Conservation (phyloP, 2,797 vertebrate genomes). For the Trachops cirrhosus region DNA sequence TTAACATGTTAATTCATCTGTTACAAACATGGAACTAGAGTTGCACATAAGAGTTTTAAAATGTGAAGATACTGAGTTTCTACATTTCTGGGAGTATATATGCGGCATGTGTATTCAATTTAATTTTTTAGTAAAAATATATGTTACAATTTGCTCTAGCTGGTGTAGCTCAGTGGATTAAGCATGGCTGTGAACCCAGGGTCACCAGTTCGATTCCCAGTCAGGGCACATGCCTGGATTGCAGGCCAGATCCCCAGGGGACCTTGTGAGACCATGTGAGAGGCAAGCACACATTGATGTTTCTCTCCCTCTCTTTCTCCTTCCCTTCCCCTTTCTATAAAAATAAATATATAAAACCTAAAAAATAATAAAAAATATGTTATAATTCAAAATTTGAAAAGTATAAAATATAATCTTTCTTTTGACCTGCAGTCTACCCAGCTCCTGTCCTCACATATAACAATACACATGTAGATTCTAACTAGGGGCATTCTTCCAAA, state of each 20-base stretch:
- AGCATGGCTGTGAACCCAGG: too few species aligned
- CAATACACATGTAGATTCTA: background rate
- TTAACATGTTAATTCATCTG: background rate
- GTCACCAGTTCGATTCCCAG: too few species aligned
- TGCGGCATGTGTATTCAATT: background rate
- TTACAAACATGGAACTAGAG: background rate
- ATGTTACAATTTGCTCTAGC: background rate
- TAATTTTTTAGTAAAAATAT: background rate
- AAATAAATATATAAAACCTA: background rate
- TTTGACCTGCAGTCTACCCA: background rate
- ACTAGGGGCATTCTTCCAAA: background rate
- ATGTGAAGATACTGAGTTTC: background rate
- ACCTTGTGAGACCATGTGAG: too few species aligned
- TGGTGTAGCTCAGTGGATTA: too few species aligned
- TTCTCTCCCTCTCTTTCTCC: too few species aligned
- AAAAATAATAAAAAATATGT: background rate
- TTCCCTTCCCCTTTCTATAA: too few species aligned
- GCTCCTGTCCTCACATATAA: background rate
- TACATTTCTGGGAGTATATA: background rate
- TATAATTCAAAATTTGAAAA: background rate
- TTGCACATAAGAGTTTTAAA: background rate
- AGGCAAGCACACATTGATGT: too few species aligned
- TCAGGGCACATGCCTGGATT: too few species aligned
- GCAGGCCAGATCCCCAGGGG: too few species aligned
- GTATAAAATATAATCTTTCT: background rate